Evolutionary conservation across 1,140 invertebrate species (phyloP), one percentile per base, ranked within the genome.

Genomic region (Campoletis sonorensis): DNA sequence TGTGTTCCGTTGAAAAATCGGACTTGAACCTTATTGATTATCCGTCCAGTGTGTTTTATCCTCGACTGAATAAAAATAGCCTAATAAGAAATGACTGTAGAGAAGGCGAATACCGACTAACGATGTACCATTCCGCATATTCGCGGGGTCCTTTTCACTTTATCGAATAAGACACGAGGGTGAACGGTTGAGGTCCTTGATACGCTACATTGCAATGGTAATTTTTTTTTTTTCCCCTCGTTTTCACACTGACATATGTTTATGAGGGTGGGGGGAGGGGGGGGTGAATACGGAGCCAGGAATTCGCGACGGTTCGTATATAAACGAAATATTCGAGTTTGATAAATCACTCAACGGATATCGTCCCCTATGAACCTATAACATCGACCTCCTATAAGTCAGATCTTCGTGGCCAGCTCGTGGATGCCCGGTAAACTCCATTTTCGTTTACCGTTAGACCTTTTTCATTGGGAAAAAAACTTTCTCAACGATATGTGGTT

Each of bases 291-390:
- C 51, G 4, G 33, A 49, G 70, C 7, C 11, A 49, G 45, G 70
- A 72, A 72, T 72, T 45, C 37, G 37, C 37, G 10, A 27, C 27
- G 21, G n/a, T 27, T 45, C 40, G 40, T 7, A 64, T 64, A 45
- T 18, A 49, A 72, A n/a, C 68, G 70, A 72, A 23, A 72, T 49
- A 72, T 72, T 72, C 70, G 70, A 72, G 33, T 72, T 72, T 72
- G 70, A 72, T 72, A 72, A 72, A 72, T 72, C 70, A 45, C 70
- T 72, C 37, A 18, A 16, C 70, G n/a, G 70, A 49, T 72, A 72
- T 72, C 70, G 70, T 72, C 37, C 70, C 70, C 70, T 72, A 72
- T 72, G 37, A 72, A n/a, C 21, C 70, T 40, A 11, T 23, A 45
- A 45, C 37, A 26, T 72, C 21, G 33, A 4, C 21, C 70, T 49